Percentiles rank a stretch among this genome's conserved stretches.
Evolutionary conservation across 2,888 invertebrate genomes (phyloP).

Genomic region (Nephrocerus scutellatus): DNA sequence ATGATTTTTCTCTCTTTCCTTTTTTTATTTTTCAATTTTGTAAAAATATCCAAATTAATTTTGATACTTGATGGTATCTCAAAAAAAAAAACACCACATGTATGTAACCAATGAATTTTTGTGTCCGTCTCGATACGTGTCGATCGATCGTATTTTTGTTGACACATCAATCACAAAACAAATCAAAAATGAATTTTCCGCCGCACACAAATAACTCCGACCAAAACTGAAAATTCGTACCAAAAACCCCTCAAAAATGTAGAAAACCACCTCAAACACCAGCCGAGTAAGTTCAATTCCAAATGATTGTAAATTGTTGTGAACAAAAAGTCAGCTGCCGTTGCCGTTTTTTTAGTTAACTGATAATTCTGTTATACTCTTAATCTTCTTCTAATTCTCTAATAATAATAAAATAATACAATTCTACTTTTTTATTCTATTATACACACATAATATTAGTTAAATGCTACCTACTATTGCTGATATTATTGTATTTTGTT

Average conservation of each 20-base stretch:
- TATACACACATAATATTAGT: no score
- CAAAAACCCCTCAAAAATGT: conserved; percentile 29
- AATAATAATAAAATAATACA: no score
- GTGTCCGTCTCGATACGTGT: conserved; percentile 22
- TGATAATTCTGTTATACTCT: no score
- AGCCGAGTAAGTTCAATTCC: conserved; percentile 48
- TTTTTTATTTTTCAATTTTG: conserved; percentile 25
- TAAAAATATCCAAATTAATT: conserved; percentile 16
- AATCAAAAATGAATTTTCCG: conserved; percentile 18
- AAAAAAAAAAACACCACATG: conserved; percentile 19
- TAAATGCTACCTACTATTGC: no score
- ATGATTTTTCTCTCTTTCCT: conserved; percentile 21
- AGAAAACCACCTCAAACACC: conserved; percentile 48
- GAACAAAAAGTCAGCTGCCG: no score
- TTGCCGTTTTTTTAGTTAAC: conserved; percentile 14
- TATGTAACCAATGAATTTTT: conserved; percentile 18
- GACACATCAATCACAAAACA: no score
- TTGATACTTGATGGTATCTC: conserved; percentile 26
- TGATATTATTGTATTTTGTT: no score
- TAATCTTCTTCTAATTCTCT: no score
- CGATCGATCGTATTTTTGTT: conserved; percentile 18
- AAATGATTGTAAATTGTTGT: no score
- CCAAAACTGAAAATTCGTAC: conserved; percentile 23
- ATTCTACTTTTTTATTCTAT: no score
- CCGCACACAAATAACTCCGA: conserved; percentile 22